A percentile compares a stretch with the other conserved stretches of the same genome.
Evolutionary conservation across 2,113 vertebrate genomes (phyloP).

Genomic region (Ictalurus punctatus): DNA sequence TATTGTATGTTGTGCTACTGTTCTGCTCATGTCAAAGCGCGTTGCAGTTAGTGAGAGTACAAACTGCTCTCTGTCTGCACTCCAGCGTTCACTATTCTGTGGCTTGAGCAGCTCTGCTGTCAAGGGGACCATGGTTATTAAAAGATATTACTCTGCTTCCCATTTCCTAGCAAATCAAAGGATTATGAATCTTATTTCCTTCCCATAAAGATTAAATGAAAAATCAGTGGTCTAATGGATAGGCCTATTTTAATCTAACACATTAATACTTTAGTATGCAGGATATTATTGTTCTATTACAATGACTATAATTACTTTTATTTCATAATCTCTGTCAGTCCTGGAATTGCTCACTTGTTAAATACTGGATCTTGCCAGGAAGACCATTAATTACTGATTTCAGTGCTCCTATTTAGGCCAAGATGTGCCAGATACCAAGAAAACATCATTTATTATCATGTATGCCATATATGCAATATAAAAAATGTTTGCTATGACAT

Average conservation of each 20-base stretch:
- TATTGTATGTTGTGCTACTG: not conserved
- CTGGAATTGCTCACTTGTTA: conserved; percentile 75
- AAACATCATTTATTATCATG: not conserved
- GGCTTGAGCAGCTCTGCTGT: conserved; percentile 43
- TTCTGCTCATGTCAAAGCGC: conserved; percentile 2
- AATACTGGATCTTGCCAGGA: conserved; percentile 63
- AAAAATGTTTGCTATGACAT: not conserved
- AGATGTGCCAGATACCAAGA: not conserved
- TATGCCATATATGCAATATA: not conserved
- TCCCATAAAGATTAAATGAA: conserved; percentile 76
- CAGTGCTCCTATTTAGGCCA: conserved; percentile 39
- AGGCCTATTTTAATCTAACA: conserved; percentile 80
- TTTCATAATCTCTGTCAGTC: conserved; percentile 82
- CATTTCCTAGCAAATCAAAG: conserved; percentile 76
- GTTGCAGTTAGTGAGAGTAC: conserved; percentile 5
- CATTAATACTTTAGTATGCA: conserved; percentile 82
- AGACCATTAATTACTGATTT: conserved; percentile 66
- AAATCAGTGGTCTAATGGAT: conserved; percentile 80
- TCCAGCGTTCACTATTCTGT: conserved; percentile 26
- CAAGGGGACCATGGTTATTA: conserved; percentile 71
- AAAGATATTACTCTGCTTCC: conserved; percentile 69
- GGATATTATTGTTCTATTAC: conserved; percentile 84
- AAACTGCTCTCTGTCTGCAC: conserved; percentile 17
- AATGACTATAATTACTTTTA: conserved; percentile 82
- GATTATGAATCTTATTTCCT: conserved; percentile 80